Conservation (phyloP, 2,888 invertebrate genomes). For the Andrena camellia region DNA sequence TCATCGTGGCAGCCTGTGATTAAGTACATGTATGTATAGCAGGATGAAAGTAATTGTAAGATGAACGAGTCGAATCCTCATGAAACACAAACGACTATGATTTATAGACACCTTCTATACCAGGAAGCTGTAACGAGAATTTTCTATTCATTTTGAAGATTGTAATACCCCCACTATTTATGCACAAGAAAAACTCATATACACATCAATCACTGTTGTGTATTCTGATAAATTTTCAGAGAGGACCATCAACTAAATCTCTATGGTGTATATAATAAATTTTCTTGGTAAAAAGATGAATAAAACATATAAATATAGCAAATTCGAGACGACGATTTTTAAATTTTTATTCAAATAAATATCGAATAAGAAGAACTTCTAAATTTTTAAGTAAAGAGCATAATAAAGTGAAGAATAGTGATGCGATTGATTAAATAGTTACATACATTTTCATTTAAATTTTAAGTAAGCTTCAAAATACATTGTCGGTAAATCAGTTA, state of each 20-base stretch:
- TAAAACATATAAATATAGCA: too few relatives aligned
- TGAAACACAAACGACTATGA: background rate
- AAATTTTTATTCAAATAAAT: too few relatives aligned
- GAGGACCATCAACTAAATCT: background rate
- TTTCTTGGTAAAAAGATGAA: too few relatives aligned
- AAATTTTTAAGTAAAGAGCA: too few relatives aligned
- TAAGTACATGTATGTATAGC: slow-evolving; percentile 5
- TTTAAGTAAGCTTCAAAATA: too few relatives aligned
- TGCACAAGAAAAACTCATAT: background rate
- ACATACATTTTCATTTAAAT: too few relatives aligned
- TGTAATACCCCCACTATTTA: background rate
- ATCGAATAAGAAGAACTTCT: too few relatives aligned
- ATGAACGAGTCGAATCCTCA: slow-evolving; percentile 4
- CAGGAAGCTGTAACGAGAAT: slow-evolving; percentile 5
- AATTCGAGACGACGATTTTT: too few relatives aligned
- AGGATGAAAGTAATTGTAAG: slow-evolving; percentile 15
- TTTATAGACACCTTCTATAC: slow-evolving; percentile 6
- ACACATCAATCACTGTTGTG: background rate
- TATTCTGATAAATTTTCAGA: background rate
- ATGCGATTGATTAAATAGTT: too few relatives aligned
- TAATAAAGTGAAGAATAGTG: too few relatives aligned
- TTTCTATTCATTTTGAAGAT: background rate
- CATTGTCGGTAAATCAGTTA: too few relatives aligned
- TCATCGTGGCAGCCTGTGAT: slow-evolving; percentile 6
- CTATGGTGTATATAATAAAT: too few relatives aligned